phyloP scores from a whole-genome alignment of 2,797 vertebrate species.

The Thripadectes ignobilis region DNA sequence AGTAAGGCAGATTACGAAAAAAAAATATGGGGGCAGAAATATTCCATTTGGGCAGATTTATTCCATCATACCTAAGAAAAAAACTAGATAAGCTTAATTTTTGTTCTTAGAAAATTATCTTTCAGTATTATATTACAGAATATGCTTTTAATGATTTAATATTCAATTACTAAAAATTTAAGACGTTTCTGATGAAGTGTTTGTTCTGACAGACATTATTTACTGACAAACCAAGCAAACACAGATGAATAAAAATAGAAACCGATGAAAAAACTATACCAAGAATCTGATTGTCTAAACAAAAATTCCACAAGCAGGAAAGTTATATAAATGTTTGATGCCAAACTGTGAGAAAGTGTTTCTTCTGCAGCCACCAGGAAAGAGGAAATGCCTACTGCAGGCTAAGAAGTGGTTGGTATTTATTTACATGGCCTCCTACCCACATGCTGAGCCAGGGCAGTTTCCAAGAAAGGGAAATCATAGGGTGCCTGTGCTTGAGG shows the following conservation, averaged over 20 bases:
- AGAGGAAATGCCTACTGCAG: slow-evolving; percentile 16
- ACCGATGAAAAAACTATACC: neutral
- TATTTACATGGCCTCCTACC: slow-evolving; percentile 53
- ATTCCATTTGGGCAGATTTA: neutral
- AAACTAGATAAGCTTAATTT: neutral
- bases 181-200: neutral
- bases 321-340: slow-evolving; percentile 40
- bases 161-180: neutral
- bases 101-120: neutral
- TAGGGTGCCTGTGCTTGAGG: slow-evolving; percentile 16
- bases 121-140: neutral
- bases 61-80: neutral
- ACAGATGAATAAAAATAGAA: slow-evolving; percentile 19
- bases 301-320: slow-evolving; percentile 29
- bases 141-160: neutral
- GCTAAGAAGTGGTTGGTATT: slow-evolving; percentile 23
- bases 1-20: neutral
- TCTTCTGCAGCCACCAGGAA: slow-evolving; percentile 39
- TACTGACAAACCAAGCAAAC: neutral
- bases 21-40: neutral
- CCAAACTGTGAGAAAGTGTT: slow-evolving; percentile 35
- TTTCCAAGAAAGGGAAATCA: slow-evolving; percentile 25
- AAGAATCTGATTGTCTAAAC: slow-evolving; percentile 34
- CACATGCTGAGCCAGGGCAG: slow-evolving; percentile 17
- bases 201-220: neutral